These are phyloP conservation scores for Silvanus unidentatus DNA, from an alignment of 2,888 invertebrate species.

Conservation along the genomic window DNA sequence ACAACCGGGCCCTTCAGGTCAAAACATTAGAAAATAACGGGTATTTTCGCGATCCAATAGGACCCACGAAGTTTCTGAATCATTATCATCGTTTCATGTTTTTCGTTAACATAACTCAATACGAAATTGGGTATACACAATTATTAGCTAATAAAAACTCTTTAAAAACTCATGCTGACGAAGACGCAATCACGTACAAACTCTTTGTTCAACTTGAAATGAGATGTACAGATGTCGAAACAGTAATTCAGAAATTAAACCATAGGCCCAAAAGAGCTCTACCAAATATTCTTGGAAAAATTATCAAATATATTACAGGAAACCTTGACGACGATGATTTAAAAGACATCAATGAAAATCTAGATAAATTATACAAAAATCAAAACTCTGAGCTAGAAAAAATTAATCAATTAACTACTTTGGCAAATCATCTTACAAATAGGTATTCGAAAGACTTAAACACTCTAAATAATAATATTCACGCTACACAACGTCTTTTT, in stretches of 20 bases:
- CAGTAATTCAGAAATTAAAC: background rate
- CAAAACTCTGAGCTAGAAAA: too few relatives aligned
- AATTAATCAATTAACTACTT: too few relatives aligned
- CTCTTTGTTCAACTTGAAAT: background rate
- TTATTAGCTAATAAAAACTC: background rate
- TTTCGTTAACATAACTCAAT: background rate
- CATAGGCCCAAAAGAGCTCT: constrained; percentile 1
- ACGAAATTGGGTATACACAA: background rate
- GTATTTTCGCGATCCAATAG: background rate
- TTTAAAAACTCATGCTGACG: background rate
- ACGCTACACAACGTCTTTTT: background rate
- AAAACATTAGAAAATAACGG: background rate
- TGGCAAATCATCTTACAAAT: too few relatives aligned
- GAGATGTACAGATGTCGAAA: constrained; percentile 1
- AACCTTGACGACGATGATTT: constrained; percentile 8
- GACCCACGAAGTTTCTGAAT: background rate
- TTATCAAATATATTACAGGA: constrained; percentile 6
- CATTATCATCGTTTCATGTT: background rate
- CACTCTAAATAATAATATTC: background rate
- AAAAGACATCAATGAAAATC: constrained; percentile 4
- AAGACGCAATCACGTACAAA: background rate
- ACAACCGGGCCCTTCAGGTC: background rate
- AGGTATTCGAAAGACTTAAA: too few relatives aligned
- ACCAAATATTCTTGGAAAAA: constrained; percentile 6
- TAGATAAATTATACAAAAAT: background rate